Percentiles rank a stretch among this genome's conserved stretches.
phyloP scores from a whole-genome alignment of 2,113 vertebrate genomes.

The Psittacus erithacus region DNA sequence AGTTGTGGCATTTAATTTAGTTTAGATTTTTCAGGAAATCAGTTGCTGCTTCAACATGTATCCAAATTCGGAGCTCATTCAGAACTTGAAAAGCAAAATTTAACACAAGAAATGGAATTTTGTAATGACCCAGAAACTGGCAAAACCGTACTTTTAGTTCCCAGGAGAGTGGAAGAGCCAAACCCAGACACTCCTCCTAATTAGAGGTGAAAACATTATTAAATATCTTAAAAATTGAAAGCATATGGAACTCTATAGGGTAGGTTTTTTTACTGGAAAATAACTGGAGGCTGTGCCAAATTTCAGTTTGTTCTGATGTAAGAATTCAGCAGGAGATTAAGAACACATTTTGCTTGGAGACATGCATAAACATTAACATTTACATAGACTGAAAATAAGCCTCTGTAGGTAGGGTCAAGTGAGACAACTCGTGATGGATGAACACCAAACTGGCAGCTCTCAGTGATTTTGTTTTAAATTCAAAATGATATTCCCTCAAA shows the following conservation, averaged over 20 bases:
- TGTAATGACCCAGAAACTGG: neutral
- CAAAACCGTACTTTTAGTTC: neutral
- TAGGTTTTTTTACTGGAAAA: conserved; percentile 70
- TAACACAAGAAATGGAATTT: conserved; percentile 5
- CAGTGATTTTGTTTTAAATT: neutral
- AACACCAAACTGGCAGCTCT: neutral
- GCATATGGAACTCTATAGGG: conserved; percentile 46
- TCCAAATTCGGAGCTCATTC: conserved; percentile 43
- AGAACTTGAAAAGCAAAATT: conserved; percentile 55
- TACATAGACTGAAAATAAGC: neutral
- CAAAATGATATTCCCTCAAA: neutral
- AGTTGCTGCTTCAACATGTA: neutral
- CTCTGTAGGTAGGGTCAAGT: neutral
- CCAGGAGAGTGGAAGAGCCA: conserved; percentile 16
- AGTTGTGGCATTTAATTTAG: neutral
- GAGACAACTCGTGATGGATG: neutral
- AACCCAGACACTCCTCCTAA: conserved; percentile 48
- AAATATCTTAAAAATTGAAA: conserved; percentile 55
- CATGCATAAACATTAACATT: neutral
- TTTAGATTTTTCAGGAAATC: conserved; percentile 49
- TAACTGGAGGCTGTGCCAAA: conserved; percentile 33
- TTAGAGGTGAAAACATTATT: conserved; percentile 65
- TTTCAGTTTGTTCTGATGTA: conserved; percentile 52
- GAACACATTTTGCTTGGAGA: conserved; percentile 57
- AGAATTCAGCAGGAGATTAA: conserved; percentile 60